phyloP scores from a whole-genome alignment of 64 coral and sea anemone genomes.

The Cladopsammia gracilis region DNA sequence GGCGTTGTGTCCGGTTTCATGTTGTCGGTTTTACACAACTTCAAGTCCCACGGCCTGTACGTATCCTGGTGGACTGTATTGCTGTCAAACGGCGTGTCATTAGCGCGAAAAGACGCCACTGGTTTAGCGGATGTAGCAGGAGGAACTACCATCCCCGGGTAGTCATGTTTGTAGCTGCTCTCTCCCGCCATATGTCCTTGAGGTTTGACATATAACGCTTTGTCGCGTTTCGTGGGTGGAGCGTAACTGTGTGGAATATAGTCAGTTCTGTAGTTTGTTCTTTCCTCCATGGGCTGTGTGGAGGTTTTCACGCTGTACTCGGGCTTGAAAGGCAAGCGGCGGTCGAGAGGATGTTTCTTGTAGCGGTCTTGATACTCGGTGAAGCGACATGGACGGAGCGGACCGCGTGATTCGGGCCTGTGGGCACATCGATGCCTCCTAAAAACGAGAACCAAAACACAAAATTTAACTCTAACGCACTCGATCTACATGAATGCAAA shows the following conservation, averaged over 20 bases:
- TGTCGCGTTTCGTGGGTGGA: conserved; percentile 83
- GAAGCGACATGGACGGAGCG: conserved; percentile 81
- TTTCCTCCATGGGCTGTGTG: conserved; percentile 85
- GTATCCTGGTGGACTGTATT: conserved; percentile 94
- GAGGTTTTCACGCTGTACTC: conserved; percentile 82
- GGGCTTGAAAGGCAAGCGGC: conserved; percentile 85
- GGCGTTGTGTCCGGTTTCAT: conserved; percentile 90
- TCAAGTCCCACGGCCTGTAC: conserved; percentile 90
- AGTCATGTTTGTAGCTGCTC: conserved; percentile 92
- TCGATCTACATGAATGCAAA: background rate
- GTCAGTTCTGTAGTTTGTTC: conserved; percentile 84
- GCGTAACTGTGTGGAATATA: conserved; percentile 84
- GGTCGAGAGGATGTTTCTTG: conserved; percentile 77
- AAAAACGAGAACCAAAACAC: background rate
- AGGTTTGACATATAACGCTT: conserved; percentile 84
- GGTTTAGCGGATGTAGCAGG: conserved; percentile 92
- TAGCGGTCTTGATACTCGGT: conserved; percentile 96
- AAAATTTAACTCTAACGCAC: background rate
- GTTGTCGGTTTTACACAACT: conserved; percentile 63
- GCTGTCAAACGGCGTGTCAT: conserved; percentile 80
- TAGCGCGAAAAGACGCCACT: conserved; percentile 64
- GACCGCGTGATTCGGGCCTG: conserved; percentile 70
- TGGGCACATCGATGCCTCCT: conserved; percentile 99
- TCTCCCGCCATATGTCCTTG: conserved; percentile 80
- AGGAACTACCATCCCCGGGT: conserved; percentile 69